phyloP scores from a whole-genome alignment of 2,888 invertebrate genomes.

The Ormyrus thymus region DNA sequence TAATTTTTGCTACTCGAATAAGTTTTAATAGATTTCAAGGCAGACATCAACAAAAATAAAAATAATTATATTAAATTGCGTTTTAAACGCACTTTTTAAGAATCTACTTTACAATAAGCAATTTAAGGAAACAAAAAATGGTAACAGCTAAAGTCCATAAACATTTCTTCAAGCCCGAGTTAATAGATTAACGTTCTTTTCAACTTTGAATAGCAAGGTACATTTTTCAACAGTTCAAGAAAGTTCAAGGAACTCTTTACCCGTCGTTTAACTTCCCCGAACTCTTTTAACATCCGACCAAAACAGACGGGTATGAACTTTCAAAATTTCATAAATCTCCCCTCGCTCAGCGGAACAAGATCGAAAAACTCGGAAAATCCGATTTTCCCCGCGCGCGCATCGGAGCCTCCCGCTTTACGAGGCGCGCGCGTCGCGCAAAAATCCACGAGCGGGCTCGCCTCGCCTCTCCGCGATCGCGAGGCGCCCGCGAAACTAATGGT shows the following conservation, averaged over 20 bases:
- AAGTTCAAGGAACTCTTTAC: conserved; percentile 16
- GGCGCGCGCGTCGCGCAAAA: background rate
- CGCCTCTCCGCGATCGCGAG: background rate
- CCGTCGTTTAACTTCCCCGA: conserved; percentile 4
- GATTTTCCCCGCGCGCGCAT: no score
- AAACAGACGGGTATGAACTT: background rate
- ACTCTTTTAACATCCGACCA: conserved; percentile 26
- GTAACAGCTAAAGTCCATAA: no score
- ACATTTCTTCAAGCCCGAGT: no score
- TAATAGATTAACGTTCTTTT: conserved; percentile 11
- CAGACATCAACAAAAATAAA: background rate
- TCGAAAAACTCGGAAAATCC: background rate
- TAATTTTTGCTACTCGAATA: conserved; percentile 30
- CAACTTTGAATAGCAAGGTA: background rate
- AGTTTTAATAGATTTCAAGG: background rate
- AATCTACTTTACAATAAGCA: background rate
- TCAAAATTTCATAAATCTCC: conserved; percentile 24
- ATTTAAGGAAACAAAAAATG: no score
- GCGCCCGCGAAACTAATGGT: conserved; percentile 27
- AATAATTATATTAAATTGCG: background rate
- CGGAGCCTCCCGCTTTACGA: background rate
- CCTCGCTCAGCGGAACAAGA: background rate
- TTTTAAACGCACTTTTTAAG: background rate
- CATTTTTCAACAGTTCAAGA: conserved; percentile 22
- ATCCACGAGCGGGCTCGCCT: background rate